Conservation (phyloP, 2,797 vertebrate species). For the Sebastes paucispinis region DNA sequence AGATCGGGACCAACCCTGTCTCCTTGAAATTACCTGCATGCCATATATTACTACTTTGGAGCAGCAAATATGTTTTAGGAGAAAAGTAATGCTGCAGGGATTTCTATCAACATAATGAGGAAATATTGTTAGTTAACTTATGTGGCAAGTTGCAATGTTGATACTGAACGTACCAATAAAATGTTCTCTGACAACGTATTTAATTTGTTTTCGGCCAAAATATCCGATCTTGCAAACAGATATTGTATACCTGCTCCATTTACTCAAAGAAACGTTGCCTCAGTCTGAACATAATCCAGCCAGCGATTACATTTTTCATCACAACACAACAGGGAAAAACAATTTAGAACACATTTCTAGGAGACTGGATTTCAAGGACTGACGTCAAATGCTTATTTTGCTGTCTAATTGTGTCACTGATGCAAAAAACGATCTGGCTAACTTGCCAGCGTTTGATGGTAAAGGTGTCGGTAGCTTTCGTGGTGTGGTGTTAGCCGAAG, state of each 20-base stretch:
- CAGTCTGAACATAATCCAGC: neutral
- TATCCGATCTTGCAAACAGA: neutral
- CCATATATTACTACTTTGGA: neutral
- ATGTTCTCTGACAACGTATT: neutral
- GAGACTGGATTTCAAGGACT: neutral
- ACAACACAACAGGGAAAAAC: neutral
- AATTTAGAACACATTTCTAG: neutral
- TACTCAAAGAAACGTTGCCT: neutral
- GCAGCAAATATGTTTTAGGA: neutral
- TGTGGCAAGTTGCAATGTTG: neutral
- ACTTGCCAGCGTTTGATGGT: neutral
- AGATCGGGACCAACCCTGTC: neutral
- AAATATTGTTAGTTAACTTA: neutral
- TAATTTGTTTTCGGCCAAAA: neutral
- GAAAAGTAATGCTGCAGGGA: neutral
- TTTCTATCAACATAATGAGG: neutral
- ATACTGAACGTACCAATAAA: neutral
- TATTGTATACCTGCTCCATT: neutral
- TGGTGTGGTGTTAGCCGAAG: constrained; percentile 83
- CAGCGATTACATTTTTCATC: neutral
- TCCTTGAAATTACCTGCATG: neutral
- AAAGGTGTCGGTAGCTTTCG: neutral
- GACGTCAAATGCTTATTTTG: neutral
- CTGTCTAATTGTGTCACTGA: neutral
- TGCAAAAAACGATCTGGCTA: neutral